Evolutionary conservation across 2,888 invertebrate species (phyloP).

Genomic region (Erebia aethiops): DNA sequence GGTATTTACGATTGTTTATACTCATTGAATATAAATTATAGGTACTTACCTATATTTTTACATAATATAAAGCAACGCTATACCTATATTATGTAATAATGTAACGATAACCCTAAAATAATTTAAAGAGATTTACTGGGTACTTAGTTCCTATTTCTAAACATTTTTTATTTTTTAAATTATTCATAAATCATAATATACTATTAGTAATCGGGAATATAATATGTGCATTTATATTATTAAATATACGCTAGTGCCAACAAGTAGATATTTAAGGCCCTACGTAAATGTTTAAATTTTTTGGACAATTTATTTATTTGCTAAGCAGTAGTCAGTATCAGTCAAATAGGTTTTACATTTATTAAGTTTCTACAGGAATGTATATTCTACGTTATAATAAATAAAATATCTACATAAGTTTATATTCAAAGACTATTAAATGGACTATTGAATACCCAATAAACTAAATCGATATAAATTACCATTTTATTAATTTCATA

Average conservation of each 20-base stretch:
- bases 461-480: neutral
- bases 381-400: slow-evolving; percentile 3
- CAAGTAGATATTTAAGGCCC: slow-evolving; percentile 4
- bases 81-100: neutral
- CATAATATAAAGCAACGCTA: neutral
- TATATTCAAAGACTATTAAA: neutral
- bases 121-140: neutral
- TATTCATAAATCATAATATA: neutral
- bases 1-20: slow-evolving; percentile 1
- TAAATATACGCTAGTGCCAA: slow-evolving; percentile 10
- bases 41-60: neutral
- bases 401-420: neutral
- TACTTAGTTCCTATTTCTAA: neutral
- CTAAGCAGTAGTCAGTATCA: slow-evolving; percentile 7
- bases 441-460: neutral
- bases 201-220: too few species aligned
- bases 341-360: slow-evolving; percentile 14
- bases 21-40: neutral
- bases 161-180: neutral
- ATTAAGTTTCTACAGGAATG: neutral
- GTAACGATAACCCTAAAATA: neutral
- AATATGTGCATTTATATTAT: neutral
- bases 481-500: neutral
- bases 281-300: slow-evolving; percentile 2
- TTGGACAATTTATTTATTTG: slow-evolving; percentile 16